phyloP scores from a whole-genome alignment of 2,797 vertebrate species.

The Amniataba percoides region DNA sequence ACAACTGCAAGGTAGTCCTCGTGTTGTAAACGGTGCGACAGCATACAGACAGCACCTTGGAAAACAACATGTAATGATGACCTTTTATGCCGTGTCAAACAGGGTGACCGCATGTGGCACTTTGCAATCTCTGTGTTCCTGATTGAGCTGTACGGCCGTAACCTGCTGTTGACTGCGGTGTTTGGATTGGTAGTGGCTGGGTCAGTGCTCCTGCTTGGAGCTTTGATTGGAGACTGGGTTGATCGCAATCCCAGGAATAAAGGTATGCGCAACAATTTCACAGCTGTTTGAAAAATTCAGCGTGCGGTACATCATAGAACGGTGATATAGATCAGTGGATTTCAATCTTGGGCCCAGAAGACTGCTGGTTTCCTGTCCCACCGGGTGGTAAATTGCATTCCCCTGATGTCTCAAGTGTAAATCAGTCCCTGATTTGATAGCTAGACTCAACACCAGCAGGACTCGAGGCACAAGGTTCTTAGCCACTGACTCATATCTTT shows the following conservation, averaged over 20 bases:
- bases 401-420: conserved; percentile 34
- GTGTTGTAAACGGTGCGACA: conserved; percentile 23
- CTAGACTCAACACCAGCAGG: conserved; percentile 30
- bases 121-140: conserved; percentile 89
- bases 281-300: conserved; percentile 9
- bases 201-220: conserved; percentile 86
- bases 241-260: conserved; percentile 89
- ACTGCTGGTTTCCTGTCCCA: conserved; percentile 36
- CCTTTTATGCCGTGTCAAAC: conserved; percentile 46
- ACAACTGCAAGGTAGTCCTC: conserved; percentile 42
- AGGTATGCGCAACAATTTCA: conserved; percentile 70
- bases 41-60: neutral
- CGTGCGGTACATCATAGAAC: conserved; percentile 3
- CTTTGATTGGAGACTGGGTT: conserved; percentile 88
- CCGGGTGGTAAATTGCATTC: conserved; percentile 53
- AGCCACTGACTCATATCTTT: conserved; percentile 41
- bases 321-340: conserved; percentile 40
- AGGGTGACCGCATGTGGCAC: conserved; percentile 88
- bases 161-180: conserved; percentile 84
- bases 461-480: conserved; percentile 29
- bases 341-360: conserved; percentile 43
- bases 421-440: conserved; percentile 58
- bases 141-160: conserved; percentile 84
- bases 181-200: conserved; percentile 87
- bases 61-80: conserved; percentile 15